Base-by-base conservation (phyloP, 2,888 invertebrate genomes). In the Mythimna loreyi region DNA sequence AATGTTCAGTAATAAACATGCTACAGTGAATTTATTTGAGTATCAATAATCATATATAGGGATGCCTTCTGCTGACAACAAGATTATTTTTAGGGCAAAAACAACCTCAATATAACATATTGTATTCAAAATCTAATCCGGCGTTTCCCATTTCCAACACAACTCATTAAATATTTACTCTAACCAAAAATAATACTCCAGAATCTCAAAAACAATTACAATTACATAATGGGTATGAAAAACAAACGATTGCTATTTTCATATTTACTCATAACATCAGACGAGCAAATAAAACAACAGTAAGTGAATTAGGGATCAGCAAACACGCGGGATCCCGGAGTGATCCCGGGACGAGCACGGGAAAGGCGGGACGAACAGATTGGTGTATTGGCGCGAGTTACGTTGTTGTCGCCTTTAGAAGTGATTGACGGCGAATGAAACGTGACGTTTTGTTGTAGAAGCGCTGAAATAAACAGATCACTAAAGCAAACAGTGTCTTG, bases 281-380 rank as follows among this genome's bases (percentile, higher is more conserved):
- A 36, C 61, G 62, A 23, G 60, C 60, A 73, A 73, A 71, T 52
- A 61, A 66, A 64, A 67, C 58, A 71, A 57, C 61, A 63, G 66
- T 77, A 74, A 71, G 58, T 77, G 67, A 72, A 73, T 73, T 65
- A 77, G 52, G 64, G 58, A 58, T 56, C 58, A 36, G 66, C 57
- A 70, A 70, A 80, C 73, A 66, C 47, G 57, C 55, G 62, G 49
- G 78, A 68, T 63, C 64, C 63, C 66, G 62, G 43, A 30, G 45
- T 63, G 56, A 57, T 63, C 53, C 57, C 55, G 49, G 75, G 53
- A 61, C 36, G 61, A 80, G 64, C 75, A 64, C 61, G 58, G 75
- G 49, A 71, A 64, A 53, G 76, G 81, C 63, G 65, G 63, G 25
- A 30, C 53, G 11, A 45, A 56, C 60, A 50, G 64, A 58, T 76